Percentiles rank a stretch among this genome's conserved stretches.
These are phyloP conservation scores for Chironomus tentans DNA, from an alignment of 2,888 invertebrate species.

Conservation along the genomic window DNA sequence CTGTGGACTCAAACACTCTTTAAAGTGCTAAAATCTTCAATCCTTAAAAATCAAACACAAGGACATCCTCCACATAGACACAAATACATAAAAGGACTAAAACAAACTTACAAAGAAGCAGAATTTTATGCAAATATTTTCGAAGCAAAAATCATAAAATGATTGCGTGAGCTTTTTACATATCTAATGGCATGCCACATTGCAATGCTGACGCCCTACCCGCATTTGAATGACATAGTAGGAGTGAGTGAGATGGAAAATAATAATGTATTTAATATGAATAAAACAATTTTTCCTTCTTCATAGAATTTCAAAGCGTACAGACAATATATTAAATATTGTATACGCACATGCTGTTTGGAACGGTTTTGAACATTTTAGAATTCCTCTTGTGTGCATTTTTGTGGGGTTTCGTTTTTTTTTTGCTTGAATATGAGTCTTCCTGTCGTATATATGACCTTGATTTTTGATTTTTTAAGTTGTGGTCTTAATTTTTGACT, in stretches of 20 bases:
- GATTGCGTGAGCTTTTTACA: constrained; percentile 21
- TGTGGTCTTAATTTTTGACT: too few species aligned
- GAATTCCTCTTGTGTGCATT: too few species aligned
- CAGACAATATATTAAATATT: neutral
- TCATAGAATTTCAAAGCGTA: neutral
- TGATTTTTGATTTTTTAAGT: too few species aligned
- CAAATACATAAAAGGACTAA: neutral
- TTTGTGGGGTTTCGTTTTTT: too few species aligned
- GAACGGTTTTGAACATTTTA: too few species aligned
- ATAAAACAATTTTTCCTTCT: neutral
- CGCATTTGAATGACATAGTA: neutral
- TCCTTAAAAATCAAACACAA: too few species aligned
- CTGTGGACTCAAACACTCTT: too few species aligned
- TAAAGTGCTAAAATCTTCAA: too few species aligned
- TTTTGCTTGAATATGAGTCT: too few species aligned
- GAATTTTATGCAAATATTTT: constrained; percentile 1
- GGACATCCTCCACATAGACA: neutral
- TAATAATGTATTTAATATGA: neutral
- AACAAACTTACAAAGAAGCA: neutral
- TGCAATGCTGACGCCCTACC: neutral
- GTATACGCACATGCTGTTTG: neutral
- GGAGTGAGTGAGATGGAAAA: too few species aligned
- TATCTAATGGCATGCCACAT: neutral
- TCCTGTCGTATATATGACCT: too few species aligned
- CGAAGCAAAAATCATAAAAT: neutral